phyloP scores from a whole-genome alignment of 2,797 vertebrate genomes.

The Siniperca obscura region DNA sequence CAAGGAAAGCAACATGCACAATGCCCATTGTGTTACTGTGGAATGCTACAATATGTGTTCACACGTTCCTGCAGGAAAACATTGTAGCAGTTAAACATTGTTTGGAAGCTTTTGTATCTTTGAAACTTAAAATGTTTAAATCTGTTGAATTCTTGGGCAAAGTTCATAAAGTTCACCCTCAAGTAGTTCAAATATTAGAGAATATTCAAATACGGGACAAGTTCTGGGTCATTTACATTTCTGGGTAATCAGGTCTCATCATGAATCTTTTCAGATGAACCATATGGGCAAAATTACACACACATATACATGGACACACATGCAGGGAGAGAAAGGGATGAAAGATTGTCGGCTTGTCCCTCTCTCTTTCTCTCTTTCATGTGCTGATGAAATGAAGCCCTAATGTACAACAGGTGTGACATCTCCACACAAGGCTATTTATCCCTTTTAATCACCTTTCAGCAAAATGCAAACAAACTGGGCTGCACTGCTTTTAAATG shows the following conservation, averaged over 20 bases:
- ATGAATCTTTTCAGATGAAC: conserved; percentile 32
- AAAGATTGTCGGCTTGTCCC: conserved; percentile 55
- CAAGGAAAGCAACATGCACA: conserved; percentile 12
- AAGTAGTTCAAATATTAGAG: conserved; percentile 19
- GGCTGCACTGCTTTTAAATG: conserved; percentile 28
- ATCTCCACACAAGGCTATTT: conserved; percentile 53
- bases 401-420: conserved; percentile 70
- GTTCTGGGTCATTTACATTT: conserved; percentile 31
- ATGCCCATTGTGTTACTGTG: not conserved
- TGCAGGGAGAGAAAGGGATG: conserved; percentile 50
- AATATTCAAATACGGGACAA: conserved; percentile 19
- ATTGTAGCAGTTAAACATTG: not conserved
- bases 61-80: conserved; percentile 10
- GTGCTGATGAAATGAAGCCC: conserved; percentile 68
- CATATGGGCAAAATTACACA: conserved; percentile 26
- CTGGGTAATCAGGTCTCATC: conserved; percentile 20
- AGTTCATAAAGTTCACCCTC: conserved; percentile 25
- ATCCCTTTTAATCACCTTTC: conserved; percentile 67
- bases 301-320: conserved; percentile 23
- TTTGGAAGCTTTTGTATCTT: not conserved
- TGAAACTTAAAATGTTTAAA: conserved; percentile 22
- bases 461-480: conserved; percentile 46
- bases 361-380: conserved; percentile 73
- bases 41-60: not conserved
- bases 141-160: conserved; percentile 11